phyloP scores from a whole-genome alignment of 2,113 vertebrate species.

The Microtus montanus region DNA sequence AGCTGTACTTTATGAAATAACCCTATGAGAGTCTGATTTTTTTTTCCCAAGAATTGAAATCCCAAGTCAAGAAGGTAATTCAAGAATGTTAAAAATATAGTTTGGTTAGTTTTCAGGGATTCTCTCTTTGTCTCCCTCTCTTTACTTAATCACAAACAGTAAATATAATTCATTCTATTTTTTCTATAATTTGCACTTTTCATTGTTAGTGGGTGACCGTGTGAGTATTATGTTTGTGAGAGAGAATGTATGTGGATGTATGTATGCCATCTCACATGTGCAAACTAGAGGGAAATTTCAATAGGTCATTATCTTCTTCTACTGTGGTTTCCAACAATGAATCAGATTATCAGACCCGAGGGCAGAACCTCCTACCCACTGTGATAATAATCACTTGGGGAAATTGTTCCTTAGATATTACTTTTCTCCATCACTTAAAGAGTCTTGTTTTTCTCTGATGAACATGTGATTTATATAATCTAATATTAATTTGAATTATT shows the following conservation, averaged over 20 bases:
- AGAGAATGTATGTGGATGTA: neutral
- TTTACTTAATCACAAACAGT: neutral
- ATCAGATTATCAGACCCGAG: neutral
- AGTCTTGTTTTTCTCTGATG: neutral
- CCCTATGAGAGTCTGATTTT: neutral
- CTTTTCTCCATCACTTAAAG: neutral
- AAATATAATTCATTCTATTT: neutral
- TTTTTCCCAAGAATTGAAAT: neutral
- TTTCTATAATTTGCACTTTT: neutral
- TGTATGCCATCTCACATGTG: neutral
- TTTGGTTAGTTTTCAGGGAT: neutral
- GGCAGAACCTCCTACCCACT: neutral
- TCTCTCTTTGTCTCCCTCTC: neutral
- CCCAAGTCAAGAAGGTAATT: neutral
- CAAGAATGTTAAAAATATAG: neutral
- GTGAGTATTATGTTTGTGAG: neutral
- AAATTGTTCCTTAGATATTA: neutral
- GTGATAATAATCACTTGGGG: neutral
- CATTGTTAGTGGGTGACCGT: neutral
- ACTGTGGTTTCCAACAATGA: neutral
- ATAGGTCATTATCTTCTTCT: neutral
- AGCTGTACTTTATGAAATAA: neutral
- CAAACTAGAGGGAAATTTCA: neutral
- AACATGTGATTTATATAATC: neutral
- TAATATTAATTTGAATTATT: slow-evolving; percentile 5